Evolutionary conservation across 2,888 invertebrate species (phyloP).

Genomic region (Ametastegia equiseti): DNA sequence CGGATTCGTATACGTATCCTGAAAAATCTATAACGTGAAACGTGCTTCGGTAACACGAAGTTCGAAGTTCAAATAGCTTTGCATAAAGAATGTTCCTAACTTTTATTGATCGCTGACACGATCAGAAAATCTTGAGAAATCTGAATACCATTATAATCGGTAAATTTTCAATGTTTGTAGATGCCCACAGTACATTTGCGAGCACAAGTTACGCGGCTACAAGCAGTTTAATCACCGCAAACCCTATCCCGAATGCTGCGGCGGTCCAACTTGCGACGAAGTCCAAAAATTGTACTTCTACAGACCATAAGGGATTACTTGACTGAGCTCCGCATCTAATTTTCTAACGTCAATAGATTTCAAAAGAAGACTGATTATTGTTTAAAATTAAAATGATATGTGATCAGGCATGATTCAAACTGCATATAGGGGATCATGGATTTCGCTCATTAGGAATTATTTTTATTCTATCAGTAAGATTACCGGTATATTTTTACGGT

Average conservation of each 20-base stretch:
- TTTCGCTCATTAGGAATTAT: background rate
- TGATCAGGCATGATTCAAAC: background rate
- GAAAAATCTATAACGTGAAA: no score
- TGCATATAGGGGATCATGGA: background rate
- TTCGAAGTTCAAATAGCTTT: background rate
- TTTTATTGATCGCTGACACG: background rate
- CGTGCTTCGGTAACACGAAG: background rate
- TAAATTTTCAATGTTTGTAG: conserved; percentile 29
- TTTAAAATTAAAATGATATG: background rate
- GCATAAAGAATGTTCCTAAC: background rate
- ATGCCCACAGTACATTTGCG: conserved; percentile 49
- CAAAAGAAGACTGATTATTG: background rate
- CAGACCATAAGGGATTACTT: background rate
- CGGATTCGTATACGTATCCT: no score
- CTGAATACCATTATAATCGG: background rate
- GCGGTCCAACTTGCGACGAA: conserved; percentile 52
- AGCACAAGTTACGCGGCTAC: conserved; percentile 49
- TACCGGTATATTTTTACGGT: background rate
- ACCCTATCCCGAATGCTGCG: conserved; percentile 59
- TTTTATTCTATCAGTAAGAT: background rate
- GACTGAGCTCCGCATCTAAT: background rate
- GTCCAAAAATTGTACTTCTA: conserved; percentile 29
- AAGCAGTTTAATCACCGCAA: conserved; percentile 51
- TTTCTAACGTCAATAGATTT: background rate
- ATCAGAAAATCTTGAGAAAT: background rate